Evolutionary conservation across 2,113 vertebrate species (phyloP), one percentile per base, ranked within the genome.

Genomic region (Engraulis encrasicolus): DNA sequence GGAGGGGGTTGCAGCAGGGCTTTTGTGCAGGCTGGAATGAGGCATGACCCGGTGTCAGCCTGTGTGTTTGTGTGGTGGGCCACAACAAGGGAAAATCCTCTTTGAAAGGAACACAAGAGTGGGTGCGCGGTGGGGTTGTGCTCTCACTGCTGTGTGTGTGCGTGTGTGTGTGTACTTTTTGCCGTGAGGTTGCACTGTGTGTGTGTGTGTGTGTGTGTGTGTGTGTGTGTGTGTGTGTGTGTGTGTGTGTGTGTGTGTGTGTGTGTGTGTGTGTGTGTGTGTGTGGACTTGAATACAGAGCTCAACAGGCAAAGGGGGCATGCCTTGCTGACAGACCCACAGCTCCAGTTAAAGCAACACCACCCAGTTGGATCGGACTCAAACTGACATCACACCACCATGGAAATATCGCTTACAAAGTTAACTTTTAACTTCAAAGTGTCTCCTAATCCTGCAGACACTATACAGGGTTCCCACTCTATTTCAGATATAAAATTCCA

Each of bases 11-110:
- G 50, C 78, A 48, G 49, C 50, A 18, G 2, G 34, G 45, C 80
- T 79, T 84, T 84, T 50, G 37, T 87, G 86, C 81, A 27, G 58
- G 58, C 81, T 84, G 85, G 85, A 92, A 90, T 90, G 80, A 90
- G 87, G 86, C 58, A 81, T 86, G 88, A 80, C 87, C 86, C 61
- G 48, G 77, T 86, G 90, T 91, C 89, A 91, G 85, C 83, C 88
- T 83, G 86, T 79, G 82, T 80, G 82, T 91, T 88, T 92, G 89
- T 88, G 86, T 31, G 17, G 23, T 77, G 80, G 86, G 85, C 88
- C 84, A 81, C 71, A 78, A 84, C 74, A 34, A 89, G 87, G 78
- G 79, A 85, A 90, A 91, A 89, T 83, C 37, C 82, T 61, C 78
- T 40, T 71, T 87, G 79, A 79, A 79, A 74, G 78, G 83, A 36